Evolutionary conservation across 2,113 vertebrate genomes (phyloP), one percentile per base, ranked within the genome.

Genomic region (Oxygymnocypris stewartii): DNA sequence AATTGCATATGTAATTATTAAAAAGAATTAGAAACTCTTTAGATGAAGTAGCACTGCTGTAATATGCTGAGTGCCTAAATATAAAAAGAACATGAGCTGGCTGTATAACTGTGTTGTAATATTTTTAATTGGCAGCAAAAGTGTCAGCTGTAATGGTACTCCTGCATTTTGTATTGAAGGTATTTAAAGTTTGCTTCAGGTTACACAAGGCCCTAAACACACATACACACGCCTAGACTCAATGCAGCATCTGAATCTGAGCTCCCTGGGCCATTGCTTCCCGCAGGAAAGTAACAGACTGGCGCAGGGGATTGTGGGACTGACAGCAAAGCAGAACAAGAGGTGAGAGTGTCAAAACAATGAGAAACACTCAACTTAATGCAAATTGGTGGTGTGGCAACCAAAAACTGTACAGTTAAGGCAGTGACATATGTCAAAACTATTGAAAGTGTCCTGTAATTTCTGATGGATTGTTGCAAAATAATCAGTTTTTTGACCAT

Each of bases 181-280:
- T 71, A 35, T 71, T 71, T 71, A 18, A 44, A 12, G 73, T 25
- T 40, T 44, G 23, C 40, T 75, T 75, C 40, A 75, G 20, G 73
- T n/a, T 74, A 51, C 79, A 88, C 84, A 85, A 57, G n/a, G 23
- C 9, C 51, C 47, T 31, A 67, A 47, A 73, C 80, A 79, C 18
- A 86, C 61, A 57, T 51, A 83, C 31, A 71, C 25, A 86, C 49
- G 74, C 7, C n/a, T 14, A 82, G 47, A 59, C 25, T 44, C 69
- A 28, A 35, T 71, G 73, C 79, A 69, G 63, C 67, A 86, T 86
- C 84, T 77, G 86, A 87, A 84, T 82, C 74, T 86, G 65, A 79
- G 61, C 40, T 88, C 85, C 84, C 28, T 79, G 69, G 69, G 84
- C 54, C 28, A 74, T 71, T 49, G n/a, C 31, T 57, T 44, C 31